Percentiles rank a stretch among this genome's conserved stretches.
phyloP scores from a whole-genome alignment of 2,888 invertebrate genomes.

The Kuschelorhynchus macadamiae region DNA sequence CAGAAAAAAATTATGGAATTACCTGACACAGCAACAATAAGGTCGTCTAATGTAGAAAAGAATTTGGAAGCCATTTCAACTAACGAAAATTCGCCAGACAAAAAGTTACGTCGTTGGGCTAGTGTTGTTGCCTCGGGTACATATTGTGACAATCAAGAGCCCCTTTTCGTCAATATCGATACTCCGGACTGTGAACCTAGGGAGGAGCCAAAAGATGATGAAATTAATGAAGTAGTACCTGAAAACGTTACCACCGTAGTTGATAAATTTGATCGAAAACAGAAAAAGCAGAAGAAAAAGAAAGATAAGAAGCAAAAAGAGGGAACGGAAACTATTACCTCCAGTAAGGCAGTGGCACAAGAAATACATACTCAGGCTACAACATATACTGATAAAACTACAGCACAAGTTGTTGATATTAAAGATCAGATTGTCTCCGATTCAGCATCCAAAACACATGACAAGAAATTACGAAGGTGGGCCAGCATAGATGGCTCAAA shows the following conservation, averaged over 20 bases:
- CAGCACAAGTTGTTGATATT: too few species aligned
- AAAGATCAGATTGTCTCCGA: too few species aligned
- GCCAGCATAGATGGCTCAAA: constrained; percentile 43
- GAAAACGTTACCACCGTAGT: not conserved
- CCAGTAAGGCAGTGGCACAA: constrained; percentile 2
- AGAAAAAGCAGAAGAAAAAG: constrained; percentile 29
- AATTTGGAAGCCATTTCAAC: too few species aligned
- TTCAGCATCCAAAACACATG: too few species aligned
- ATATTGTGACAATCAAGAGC: not conserved
- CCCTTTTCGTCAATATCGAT: too few species aligned
- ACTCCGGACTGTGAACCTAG: not conserved
- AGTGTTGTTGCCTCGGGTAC: constrained; percentile 7
- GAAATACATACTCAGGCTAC: too few species aligned
- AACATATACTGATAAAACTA: too few species aligned
- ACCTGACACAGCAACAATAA: not conserved
- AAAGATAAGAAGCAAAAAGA: constrained; percentile 11
- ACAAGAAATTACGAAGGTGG: constrained; percentile 41
- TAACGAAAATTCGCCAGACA: not conserved
- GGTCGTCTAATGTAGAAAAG: too few species aligned
- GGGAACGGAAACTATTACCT: not conserved
- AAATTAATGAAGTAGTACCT: not conserved
- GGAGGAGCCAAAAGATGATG: not conserved
- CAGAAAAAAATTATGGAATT: not conserved
- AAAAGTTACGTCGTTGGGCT: constrained; percentile 11
- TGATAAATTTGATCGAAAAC: too few species aligned